Evolutionary conservation across 2,113 vertebrate genomes (phyloP).

Genomic region (Podilymbus podiceps): DNA sequence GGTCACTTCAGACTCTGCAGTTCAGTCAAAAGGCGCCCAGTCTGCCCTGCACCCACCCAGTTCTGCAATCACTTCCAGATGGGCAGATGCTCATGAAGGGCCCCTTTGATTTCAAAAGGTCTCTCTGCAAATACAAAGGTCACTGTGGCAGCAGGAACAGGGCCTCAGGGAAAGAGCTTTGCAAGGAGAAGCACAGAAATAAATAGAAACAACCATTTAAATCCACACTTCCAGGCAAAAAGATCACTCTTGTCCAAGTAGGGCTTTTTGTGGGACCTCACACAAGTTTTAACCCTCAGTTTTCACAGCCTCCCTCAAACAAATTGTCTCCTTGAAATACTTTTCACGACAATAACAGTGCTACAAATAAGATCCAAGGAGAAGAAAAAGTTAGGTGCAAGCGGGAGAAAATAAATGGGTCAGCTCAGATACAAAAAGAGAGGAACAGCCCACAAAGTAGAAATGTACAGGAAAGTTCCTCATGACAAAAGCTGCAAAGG

Average conservation of each 20-base stretch:
- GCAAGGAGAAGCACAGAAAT: not conserved
- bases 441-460: not conserved
- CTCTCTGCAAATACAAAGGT: slow-evolving; percentile 53
- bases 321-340: not conserved
- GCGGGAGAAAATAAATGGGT: not conserved
- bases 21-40: not conserved
- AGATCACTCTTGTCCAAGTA: not conserved
- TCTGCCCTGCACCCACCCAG: not conserved
- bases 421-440: not conserved
- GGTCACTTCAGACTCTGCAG: not conserved
- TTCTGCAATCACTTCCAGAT: slow-evolving; percentile 13
- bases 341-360: not conserved
- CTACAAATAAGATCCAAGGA: not conserved
- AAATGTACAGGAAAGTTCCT: not conserved
- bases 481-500: not conserved
- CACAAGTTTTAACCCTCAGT: not conserved
- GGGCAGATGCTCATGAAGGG: slow-evolving; percentile 41
- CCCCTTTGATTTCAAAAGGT: slow-evolving; percentile 46
- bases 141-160: slow-evolving; percentile 16
- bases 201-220: not conserved
- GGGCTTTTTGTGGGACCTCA: not conserved
- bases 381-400: not conserved
- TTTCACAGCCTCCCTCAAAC: not conserved
- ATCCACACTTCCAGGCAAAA: not conserved
- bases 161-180: not conserved